A percentile compares a stretch with the other conserved stretches of the same genome.
These are phyloP conservation scores for Rhopilema esculentum DNA, from an alignment of 30 jellyfish, hydroid and myxozoan species.

Conservation along the genomic window DNA sequence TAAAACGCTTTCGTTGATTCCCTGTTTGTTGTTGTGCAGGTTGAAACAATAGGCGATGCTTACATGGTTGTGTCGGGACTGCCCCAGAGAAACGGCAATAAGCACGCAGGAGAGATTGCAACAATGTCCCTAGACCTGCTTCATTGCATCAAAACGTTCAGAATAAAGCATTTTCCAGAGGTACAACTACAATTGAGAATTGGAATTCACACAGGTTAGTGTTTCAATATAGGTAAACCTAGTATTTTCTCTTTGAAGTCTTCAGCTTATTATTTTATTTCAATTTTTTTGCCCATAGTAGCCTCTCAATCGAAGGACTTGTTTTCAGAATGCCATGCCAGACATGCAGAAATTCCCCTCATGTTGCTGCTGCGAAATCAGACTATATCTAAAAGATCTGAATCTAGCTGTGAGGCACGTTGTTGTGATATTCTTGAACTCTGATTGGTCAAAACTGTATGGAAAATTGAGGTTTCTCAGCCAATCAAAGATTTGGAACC, in stretches of 20 bases:
- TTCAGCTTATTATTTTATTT: neutral
- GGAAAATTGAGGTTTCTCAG: too few species aligned
- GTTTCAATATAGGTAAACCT: neutral
- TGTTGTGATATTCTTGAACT: too few species aligned
- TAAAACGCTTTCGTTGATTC: neutral
- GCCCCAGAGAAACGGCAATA: slow-evolving; percentile 85
- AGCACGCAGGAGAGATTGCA: slow-evolving; percentile 98
- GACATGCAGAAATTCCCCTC: too few species aligned
- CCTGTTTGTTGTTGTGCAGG: slow-evolving; percentile 54
- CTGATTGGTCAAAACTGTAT: too few species aligned
- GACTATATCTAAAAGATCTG: too few species aligned
- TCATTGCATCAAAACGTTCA: slow-evolving; percentile 80
- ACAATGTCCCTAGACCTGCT: slow-evolving; percentile 95
- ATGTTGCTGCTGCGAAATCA: too few species aligned
- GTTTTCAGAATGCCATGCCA: too few species aligned
- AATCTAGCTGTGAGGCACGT: too few species aligned
- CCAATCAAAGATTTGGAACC: too few species aligned
- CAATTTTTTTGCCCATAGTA: neutral
- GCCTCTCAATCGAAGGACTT: too few species aligned
- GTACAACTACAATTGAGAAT: slow-evolving; percentile 76
- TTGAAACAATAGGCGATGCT: slow-evolving; percentile 98
- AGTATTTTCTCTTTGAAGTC: neutral
- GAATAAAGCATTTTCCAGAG: slow-evolving; percentile 88
- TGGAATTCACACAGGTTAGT: slow-evolving; percentile 94
- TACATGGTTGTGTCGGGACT: slow-evolving; percentile 98